phyloP scores from a whole-genome alignment of 2,888 invertebrate genomes.

The Rotaria magnacalcarata region DNA sequence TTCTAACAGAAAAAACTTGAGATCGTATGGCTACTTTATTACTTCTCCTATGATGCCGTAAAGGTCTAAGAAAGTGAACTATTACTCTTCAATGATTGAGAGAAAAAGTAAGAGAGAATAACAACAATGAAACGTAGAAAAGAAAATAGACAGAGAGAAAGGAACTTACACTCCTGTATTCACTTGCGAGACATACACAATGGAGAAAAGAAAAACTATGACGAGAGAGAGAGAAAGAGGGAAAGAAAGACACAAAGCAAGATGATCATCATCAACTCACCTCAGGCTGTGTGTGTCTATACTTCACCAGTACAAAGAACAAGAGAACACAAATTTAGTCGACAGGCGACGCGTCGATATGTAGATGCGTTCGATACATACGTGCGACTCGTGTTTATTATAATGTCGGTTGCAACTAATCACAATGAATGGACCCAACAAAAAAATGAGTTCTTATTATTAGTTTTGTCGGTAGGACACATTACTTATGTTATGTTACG shows the following conservation, averaged over 20 bases:
- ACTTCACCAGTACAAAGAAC: background rate
- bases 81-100: background rate
- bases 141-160: background rate
- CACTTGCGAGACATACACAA: background rate
- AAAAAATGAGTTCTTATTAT: background rate
- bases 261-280: slow-evolving; percentile 6
- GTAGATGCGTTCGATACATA: background rate
- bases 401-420: background rate
- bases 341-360: background rate
- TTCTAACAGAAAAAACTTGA: background rate
- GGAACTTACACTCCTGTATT: background rate
- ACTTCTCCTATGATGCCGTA: background rate
- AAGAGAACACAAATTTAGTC: background rate
- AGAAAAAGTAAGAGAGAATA: background rate
- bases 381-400: background rate
- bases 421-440: background rate
- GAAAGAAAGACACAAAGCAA: background rate
- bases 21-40: background rate
- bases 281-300: background rate
- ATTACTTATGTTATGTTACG: background rate
- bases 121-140: background rate
- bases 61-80: background rate
- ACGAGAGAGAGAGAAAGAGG: background rate
- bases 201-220: background rate
- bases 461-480: background rate